Conservation (phyloP, 2,888 invertebrate species). For the Athetis lepigone region DNA sequence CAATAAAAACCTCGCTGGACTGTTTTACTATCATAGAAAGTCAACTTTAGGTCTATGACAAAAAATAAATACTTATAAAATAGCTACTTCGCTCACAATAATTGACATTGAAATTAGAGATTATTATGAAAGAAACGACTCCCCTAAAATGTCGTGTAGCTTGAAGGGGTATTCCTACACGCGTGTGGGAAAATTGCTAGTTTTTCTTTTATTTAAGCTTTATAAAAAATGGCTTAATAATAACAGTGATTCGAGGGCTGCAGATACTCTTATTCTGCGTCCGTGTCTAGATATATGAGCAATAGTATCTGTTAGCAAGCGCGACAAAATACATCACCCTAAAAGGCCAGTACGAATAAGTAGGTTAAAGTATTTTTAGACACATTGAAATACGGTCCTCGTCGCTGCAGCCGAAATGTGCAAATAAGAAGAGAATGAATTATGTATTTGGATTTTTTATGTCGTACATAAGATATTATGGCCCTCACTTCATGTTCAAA, state of each 20-base stretch:
- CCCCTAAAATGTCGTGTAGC: too few relatives aligned
- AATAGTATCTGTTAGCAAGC: constrained; percentile 23
- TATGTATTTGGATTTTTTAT: constrained; percentile 39
- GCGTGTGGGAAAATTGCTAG: too few relatives aligned
- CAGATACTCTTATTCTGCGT: constrained; percentile 14
- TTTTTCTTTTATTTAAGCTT: too few relatives aligned
- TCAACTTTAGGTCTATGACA: too few relatives aligned
- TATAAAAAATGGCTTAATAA: too few relatives aligned
- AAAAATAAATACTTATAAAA: too few relatives aligned
- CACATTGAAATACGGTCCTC: constrained; percentile 20
- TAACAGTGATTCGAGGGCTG: constrained; percentile 8
- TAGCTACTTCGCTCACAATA: too few relatives aligned
- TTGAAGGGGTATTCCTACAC: too few relatives aligned
- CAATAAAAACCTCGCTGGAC: too few relatives aligned
- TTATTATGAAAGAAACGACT: too few relatives aligned
- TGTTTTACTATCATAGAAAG: too few relatives aligned
- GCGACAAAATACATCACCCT: constrained; percentile 15
- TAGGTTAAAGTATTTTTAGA: constrained; percentile 43
- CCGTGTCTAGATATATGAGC: constrained; percentile 25
- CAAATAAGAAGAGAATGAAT: constrained; percentile 28
- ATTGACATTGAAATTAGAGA: too few relatives aligned
- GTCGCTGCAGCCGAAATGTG: constrained; percentile 29
- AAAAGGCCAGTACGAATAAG: constrained; percentile 19
- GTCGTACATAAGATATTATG: constrained; percentile 4
- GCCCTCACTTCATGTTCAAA: constrained; percentile 14